Percentiles rank a stretch among this genome's conserved stretches.
Conservation (phyloP, 1,140 invertebrate genomes). For the Harlomillsia oculata region DNA sequence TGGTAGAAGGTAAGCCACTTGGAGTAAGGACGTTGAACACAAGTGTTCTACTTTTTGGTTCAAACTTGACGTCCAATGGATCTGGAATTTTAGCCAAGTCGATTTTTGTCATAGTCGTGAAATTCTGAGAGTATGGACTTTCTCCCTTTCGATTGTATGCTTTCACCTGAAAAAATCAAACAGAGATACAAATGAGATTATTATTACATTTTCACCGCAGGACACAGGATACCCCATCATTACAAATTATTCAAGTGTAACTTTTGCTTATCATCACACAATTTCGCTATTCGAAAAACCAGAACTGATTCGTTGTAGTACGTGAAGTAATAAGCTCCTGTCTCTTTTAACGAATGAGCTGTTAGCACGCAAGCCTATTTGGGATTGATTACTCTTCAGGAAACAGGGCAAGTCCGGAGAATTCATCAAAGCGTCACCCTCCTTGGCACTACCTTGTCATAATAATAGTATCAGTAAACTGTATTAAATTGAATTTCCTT, state of each 20-base stretch:
- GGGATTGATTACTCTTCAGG: too few relatives aligned
- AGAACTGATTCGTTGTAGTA: too few relatives aligned
- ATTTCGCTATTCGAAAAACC: background rate
- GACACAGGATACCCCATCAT: too few relatives aligned
- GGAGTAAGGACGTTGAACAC: constrained; percentile 59
- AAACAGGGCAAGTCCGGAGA: too few relatives aligned
- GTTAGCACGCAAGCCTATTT: too few relatives aligned
- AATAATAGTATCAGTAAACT: background rate
- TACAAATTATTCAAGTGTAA: too few relatives aligned
- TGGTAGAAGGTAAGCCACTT: constrained; percentile 55
- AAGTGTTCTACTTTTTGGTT: constrained; percentile 60
- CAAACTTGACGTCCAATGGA: constrained; percentile 67
- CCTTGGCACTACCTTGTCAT: too few relatives aligned
- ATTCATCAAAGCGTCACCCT: too few relatives aligned
- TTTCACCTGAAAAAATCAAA: constrained; percentile 54
- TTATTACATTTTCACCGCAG: too few relatives aligned
- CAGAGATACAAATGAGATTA: too few relatives aligned
- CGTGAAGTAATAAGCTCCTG: too few relatives aligned
- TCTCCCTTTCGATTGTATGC: constrained; percentile 73
- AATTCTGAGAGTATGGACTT: constrained; percentile 73
- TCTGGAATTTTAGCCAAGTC: constrained; percentile 61
- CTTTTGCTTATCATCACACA: background rate
- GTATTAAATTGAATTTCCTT: constrained; percentile 20
- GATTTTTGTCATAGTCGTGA: constrained; percentile 64
- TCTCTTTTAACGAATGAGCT: too few relatives aligned